Evolutionary conservation across 2,113 vertebrate species (phyloP).

Genomic region (Atractosteus spatula): DNA sequence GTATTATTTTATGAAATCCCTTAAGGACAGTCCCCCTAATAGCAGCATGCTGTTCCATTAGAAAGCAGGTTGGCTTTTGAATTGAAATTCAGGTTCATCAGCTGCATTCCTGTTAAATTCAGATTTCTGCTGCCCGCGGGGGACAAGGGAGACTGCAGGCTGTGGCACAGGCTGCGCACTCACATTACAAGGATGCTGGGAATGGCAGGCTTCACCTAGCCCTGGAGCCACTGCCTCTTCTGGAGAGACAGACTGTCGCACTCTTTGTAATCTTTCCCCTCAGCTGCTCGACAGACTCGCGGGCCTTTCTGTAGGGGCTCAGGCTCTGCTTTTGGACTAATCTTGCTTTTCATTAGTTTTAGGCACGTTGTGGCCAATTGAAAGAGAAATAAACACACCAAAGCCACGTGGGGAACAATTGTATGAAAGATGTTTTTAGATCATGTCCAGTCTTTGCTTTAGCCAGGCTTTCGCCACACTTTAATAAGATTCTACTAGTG

Average conservation of each 20-base stretch:
- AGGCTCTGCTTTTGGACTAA: background rate
- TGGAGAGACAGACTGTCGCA: background rate
- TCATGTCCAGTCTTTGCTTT: too few relatives aligned
- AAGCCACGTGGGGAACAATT: too few relatives aligned
- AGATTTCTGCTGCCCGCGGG: slow-evolving; percentile 44
- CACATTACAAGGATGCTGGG: background rate
- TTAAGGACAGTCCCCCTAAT: slow-evolving; percentile 42
- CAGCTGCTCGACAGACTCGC: background rate
- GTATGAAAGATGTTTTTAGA: too few relatives aligned
- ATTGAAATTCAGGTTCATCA: slow-evolving; percentile 55
- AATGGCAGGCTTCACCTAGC: background rate
- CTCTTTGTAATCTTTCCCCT: background rate
- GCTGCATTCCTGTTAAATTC: slow-evolving; percentile 46
- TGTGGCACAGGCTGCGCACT: background rate
- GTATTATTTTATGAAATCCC: slow-evolving; percentile 40
- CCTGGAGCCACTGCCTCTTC: background rate
- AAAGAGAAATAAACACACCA: too few relatives aligned
- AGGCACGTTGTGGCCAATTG: too few relatives aligned
- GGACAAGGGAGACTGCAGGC: slow-evolving; percentile 14
- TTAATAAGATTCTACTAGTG: too few relatives aligned
- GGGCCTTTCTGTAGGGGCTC: background rate
- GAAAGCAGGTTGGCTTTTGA: slow-evolving; percentile 48
- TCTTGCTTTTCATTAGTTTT: background rate
- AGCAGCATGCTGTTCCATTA: slow-evolving; percentile 47
- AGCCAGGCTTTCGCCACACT: too few relatives aligned